Conservation (phyloP, 2,797 vertebrate species). For the Pogoniulus pusillus region DNA sequence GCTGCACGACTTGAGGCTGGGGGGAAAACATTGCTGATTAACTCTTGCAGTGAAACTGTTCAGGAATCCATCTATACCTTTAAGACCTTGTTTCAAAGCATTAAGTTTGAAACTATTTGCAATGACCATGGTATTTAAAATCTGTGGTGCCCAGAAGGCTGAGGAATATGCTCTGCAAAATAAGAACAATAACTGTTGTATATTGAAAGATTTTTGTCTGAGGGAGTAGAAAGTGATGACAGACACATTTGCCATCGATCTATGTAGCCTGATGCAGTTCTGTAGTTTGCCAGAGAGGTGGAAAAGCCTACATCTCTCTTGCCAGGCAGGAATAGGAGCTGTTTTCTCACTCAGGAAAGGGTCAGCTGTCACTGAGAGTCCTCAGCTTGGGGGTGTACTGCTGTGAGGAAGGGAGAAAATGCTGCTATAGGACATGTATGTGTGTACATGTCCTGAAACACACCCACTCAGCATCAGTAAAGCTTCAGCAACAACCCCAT, state of each 20-base stretch:
- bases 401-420: not conserved
- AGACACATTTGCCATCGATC: not conserved
- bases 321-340: not conserved
- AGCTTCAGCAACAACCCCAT: not conserved
- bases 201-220: not conserved
- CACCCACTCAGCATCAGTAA: not conserved
- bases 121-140: not conserved
- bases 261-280: not conserved
- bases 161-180: not conserved
- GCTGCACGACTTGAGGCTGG: not conserved
- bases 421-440: not conserved
- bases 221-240: not conserved
- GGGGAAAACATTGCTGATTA: not conserved
- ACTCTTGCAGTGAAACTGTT: not conserved
- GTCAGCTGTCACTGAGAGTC: not conserved
- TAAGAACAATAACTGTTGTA: not conserved
- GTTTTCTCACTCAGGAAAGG: not conserved
- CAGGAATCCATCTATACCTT: not conserved
- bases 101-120: not conserved
- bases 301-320: fast-evolving
- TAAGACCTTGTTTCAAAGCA: not conserved
- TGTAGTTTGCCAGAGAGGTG: not conserved
- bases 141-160: not conserved
- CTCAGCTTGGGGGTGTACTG: not conserved
- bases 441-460: not conserved